Conservation (phyloP, 1,140 invertebrate genomes). For the Drosophila lowei region DNA sequence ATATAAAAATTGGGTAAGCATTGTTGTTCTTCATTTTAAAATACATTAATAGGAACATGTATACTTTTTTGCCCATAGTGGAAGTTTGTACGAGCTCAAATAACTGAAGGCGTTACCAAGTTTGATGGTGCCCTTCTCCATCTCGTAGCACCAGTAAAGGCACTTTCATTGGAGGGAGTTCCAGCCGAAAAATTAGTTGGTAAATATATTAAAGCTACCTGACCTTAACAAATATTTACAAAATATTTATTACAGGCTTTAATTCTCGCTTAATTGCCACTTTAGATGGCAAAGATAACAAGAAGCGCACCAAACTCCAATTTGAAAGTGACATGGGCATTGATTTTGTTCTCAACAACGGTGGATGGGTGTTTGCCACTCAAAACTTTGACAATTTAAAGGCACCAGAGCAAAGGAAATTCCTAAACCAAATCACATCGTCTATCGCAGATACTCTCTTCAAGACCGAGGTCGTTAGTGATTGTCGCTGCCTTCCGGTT, state of each 20-base stretch:
- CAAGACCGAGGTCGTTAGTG: constrained; percentile 72
- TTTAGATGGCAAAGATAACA: constrained; percentile 85
- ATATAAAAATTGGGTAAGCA: constrained; percentile 74
- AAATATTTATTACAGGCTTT: constrained; percentile 62
- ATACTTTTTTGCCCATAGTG: constrained; percentile 38
- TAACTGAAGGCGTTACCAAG: constrained; percentile 58
- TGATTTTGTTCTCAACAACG: constrained; percentile 76
- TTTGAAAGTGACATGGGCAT: constrained; percentile 85
- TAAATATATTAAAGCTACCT: constrained; percentile 22
- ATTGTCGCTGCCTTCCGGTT: constrained; percentile 64
- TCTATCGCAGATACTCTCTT: constrained; percentile 76
- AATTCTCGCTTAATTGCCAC: constrained; percentile 84
- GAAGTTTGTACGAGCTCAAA: constrained; percentile 63
- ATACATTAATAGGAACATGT: constrained; percentile 2
- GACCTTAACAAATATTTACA: too few species aligned
- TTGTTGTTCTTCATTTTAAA: too few species aligned
- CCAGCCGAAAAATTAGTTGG: constrained; percentile 71
- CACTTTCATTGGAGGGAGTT: constrained; percentile 66
- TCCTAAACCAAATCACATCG: constrained; percentile 55
- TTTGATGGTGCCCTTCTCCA: constrained; percentile 71
- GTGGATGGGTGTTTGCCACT: constrained; percentile 77
- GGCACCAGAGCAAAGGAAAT: constrained; percentile 64
- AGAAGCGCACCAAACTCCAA: constrained; percentile 85
- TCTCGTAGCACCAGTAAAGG: constrained; percentile 72
- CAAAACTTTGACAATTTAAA: constrained; percentile 75